Percentiles rank a stretch among this genome's conserved stretches.
Conservation (phyloP, 1,140 invertebrate species). For the Elymnias hypermnestra region DNA sequence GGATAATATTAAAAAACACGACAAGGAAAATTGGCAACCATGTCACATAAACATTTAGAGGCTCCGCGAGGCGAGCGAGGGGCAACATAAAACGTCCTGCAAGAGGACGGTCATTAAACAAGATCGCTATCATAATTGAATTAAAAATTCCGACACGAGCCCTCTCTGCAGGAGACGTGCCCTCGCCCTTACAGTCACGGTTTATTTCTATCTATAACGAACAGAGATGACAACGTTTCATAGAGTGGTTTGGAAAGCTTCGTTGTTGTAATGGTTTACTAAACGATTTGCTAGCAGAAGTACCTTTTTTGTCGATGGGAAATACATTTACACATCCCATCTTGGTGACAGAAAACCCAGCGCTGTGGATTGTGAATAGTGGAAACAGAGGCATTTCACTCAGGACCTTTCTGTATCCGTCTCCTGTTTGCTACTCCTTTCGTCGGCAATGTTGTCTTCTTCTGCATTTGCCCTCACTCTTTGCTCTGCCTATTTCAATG, state of each 20-base stretch:
- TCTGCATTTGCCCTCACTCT: too few species aligned
- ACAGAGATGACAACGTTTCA: not conserved
- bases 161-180: conserved; percentile 20
- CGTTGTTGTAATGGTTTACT: not conserved
- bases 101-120: conserved; percentile 62
- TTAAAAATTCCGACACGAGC: conserved; percentile 71
- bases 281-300: too few species aligned
- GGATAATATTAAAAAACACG: not conserved
- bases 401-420: too few species aligned
- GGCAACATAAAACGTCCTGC: conserved; percentile 38
- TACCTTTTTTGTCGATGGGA: too few species aligned
- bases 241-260: not conserved
- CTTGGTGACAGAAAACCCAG: too few species aligned
- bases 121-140: conserved; percentile 73
- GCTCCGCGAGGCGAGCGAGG: conserved; percentile 16
- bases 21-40: conserved; percentile 2
- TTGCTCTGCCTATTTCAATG: too few species aligned
- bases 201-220: conserved; percentile 10
- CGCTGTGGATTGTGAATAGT: too few species aligned
- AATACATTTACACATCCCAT: too few species aligned
- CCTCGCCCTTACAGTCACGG: conserved; percentile 7
- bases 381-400: too few species aligned
- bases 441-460: too few species aligned
- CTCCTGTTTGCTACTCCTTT: too few species aligned
- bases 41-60: conserved; percentile 9